These are phyloP conservation scores for Microchrysa polita DNA, from an alignment of 2,888 invertebrate species.

Conservation along the genomic window DNA sequence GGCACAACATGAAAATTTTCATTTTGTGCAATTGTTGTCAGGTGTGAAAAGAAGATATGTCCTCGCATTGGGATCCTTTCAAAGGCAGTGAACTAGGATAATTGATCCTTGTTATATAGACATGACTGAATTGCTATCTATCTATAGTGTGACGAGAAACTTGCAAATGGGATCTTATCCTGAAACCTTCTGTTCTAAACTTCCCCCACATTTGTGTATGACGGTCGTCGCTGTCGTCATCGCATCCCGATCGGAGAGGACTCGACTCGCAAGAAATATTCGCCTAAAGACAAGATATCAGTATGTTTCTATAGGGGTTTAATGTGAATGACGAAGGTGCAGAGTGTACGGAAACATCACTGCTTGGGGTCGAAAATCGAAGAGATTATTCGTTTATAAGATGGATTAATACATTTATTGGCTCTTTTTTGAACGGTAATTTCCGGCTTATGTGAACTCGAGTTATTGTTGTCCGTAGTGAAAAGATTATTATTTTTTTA, in stretches of 20 bases:
- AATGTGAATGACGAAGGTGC: conserved; percentile 2
- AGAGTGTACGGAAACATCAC: conserved; percentile 14
- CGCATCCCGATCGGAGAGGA: background rate
- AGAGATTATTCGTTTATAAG: conserved; percentile 22
- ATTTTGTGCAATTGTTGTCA: conserved; percentile 47
- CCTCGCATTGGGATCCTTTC: conserved; percentile 40
- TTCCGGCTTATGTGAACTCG: conserved; percentile 29
- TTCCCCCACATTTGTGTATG: conserved; percentile 1
- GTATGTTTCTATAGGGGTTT: conserved; percentile 5
- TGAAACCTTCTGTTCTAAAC: background rate
- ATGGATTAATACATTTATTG: conserved; percentile 41
- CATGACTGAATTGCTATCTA: conserved; percentile 63
- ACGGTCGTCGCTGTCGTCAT: background rate
- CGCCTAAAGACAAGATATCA: background rate
- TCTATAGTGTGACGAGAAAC: conserved; percentile 6
- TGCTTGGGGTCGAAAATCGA: conserved; percentile 42
- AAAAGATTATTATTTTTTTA: too few relatives aligned
- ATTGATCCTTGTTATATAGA: conserved; percentile 65
- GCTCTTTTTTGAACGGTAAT: conserved; percentile 28
- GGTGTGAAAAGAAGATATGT: conserved; percentile 47
- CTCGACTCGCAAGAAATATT: background rate
- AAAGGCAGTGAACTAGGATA: conserved; percentile 61
- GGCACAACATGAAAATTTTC: conserved; percentile 42
- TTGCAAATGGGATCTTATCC: conserved; percentile 34
- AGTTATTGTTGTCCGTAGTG: background rate